Percentiles rank a stretch among this genome's conserved stretches.
These are phyloP conservation scores for Oscheius sp. DNA, from an alignment of 2,888 invertebrate species.

Conservation along the genomic window DNA sequence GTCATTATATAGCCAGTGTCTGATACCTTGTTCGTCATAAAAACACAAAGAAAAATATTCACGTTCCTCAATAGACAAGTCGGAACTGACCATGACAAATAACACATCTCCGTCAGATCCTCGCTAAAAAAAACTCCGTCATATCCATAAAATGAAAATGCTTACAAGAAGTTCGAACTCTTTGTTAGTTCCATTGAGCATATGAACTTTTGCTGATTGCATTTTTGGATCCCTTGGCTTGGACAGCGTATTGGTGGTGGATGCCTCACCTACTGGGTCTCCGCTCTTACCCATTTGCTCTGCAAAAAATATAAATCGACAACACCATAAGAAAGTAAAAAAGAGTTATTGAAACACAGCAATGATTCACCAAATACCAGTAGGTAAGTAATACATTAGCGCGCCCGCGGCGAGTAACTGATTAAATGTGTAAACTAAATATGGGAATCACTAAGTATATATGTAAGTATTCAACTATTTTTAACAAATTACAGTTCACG, in stretches of 20 bases:
- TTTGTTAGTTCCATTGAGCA: slow-evolving; percentile 57
- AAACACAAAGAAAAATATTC: slow-evolving; percentile 68
- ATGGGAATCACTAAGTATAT: too few species aligned
- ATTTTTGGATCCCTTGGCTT: slow-evolving; percentile 44
- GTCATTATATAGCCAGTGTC: slow-evolving; percentile 69
- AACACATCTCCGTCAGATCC: slow-evolving; percentile 61
- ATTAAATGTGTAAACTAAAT: too few species aligned
- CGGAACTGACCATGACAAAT: slow-evolving; percentile 53
- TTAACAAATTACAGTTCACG: too few species aligned
- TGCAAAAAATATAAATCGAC: slow-evolving; percentile 2
- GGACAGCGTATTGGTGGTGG: slow-evolving; percentile 12
- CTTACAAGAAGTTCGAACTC: slow-evolving; percentile 61
- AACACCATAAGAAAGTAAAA: neutral
- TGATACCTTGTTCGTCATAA: slow-evolving; percentile 52
- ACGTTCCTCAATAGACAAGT: slow-evolving; percentile 60
- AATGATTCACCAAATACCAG: too few species aligned
- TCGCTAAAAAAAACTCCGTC: slow-evolving; percentile 48
- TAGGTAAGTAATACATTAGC: too few species aligned
- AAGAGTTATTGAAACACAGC: too few species aligned
- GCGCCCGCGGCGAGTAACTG: too few species aligned
- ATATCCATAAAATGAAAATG: neutral
- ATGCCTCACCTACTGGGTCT: slow-evolving; percentile 16
- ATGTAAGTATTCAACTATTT: too few species aligned
- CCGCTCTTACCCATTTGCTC: slow-evolving; percentile 32
- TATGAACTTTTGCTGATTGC: slow-evolving; percentile 54